Conservation (phyloP, 1,140 invertebrate species). For the Papilio dardanus region DNA sequence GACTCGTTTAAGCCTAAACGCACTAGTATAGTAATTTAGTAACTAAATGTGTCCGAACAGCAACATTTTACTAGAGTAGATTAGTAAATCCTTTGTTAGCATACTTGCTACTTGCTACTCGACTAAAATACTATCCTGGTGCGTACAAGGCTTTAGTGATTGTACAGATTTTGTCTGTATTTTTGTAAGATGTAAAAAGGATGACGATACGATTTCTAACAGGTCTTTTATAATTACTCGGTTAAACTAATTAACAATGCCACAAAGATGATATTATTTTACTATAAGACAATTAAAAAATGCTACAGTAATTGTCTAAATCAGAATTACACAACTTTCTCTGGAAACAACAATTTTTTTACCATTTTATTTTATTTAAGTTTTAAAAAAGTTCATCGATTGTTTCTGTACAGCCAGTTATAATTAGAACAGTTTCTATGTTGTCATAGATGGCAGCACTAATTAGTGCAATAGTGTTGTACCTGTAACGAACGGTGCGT, state of each 20-base stretch:
- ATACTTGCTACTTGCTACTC: no score
- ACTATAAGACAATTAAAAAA: background rate
- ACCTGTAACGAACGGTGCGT: conserved; percentile 7
- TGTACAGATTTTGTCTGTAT: no score
- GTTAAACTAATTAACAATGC: background rate
- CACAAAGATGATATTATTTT: background rate
- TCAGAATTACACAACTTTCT: background rate
- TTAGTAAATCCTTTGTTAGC: no score
- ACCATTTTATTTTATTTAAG: no score
- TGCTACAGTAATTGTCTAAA: background rate
- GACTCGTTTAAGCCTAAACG: no score
- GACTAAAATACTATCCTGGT: no score
- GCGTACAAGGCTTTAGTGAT: no score
- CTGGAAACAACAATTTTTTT: background rate
- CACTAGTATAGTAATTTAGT: no score
- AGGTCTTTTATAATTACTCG: background rate
- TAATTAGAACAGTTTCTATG: background rate
- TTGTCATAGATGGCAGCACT: conserved; percentile 13
- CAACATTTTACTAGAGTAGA: no score
- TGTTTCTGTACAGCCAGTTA: background rate
- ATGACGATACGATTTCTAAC: background rate
- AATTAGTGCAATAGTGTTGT: conserved; percentile 27
- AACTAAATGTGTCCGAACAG: no score
- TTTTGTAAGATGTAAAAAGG: no score
- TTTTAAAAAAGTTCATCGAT: no score